phyloP scores from a whole-genome alignment of 2,113 vertebrate species.

The Sander vitreus region DNA sequence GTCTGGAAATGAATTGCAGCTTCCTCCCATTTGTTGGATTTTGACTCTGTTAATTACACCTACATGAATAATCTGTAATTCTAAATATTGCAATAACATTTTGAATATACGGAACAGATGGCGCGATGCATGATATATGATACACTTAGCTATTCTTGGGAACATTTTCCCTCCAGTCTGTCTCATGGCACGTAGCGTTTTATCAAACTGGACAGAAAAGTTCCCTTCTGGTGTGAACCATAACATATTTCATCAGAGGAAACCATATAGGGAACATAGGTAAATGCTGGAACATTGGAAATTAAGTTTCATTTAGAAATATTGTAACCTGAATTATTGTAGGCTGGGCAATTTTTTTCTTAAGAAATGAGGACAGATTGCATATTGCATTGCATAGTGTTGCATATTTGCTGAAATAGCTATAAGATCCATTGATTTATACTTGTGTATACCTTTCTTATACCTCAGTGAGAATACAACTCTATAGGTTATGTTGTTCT shows the following conservation, averaged over 20 bases:
- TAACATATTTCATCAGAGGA: constrained; percentile 44
- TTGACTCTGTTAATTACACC: constrained; percentile 80
- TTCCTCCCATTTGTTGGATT: constrained; percentile 79
- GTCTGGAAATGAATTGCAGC: constrained; percentile 70
- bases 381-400: too few relatives aligned
- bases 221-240: constrained; percentile 69
- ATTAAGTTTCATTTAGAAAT: constrained; percentile 44
- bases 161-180: constrained; percentile 80
- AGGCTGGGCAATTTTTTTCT: background rate
- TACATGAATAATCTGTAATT: constrained; percentile 81
- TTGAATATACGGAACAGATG: constrained; percentile 81
- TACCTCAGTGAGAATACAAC: background rate
- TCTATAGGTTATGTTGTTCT: constrained; percentile 9
- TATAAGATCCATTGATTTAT: constrained; percentile 4
- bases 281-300: background rate
- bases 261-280: constrained; percentile 29
- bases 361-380: constrained; percentile 7
- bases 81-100: constrained; percentile 84
- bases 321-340: background rate
- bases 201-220: constrained; percentile 78
- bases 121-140: constrained; percentile 82
- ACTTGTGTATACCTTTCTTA: background rate
- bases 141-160: constrained; percentile 83
- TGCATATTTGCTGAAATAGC: constrained; percentile 14
- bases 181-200: constrained; percentile 72